A percentile compares a stretch with the other conserved stretches of the same genome.
Evolutionary conservation across 2,888 invertebrate species (phyloP).

Genomic region (Epinotia brunnichana): DNA sequence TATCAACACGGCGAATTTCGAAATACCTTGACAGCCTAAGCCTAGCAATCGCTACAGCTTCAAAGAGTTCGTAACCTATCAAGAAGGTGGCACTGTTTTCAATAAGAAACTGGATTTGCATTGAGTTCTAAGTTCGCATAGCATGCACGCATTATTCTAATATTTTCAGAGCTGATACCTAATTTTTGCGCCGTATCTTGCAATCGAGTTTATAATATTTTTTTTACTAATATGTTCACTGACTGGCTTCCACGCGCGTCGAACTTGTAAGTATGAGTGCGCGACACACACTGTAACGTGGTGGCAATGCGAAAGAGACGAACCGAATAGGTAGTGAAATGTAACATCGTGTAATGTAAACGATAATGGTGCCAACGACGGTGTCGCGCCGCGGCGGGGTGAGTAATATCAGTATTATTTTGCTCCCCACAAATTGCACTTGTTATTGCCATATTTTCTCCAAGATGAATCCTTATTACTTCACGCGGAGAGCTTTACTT

Average conservation of each 20-base stretch:
- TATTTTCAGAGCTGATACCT: no score
- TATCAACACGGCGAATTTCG: no score
- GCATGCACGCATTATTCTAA: no score
- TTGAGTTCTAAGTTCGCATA: no score
- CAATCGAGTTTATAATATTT: no score
- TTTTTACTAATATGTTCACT: background rate
- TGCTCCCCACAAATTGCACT: slow-evolving; percentile 29
- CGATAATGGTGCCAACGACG: background rate
- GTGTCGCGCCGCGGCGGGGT: slow-evolving; percentile 13
- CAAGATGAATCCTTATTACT: slow-evolving; percentile 16
- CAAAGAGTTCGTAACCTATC: no score
- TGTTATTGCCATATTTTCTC: slow-evolving; percentile 16
- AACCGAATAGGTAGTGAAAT: background rate
- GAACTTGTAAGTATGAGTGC: background rate
- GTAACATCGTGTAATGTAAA: slow-evolving; percentile 6
- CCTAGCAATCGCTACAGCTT: no score
- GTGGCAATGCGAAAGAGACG: background rate
- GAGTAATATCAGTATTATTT: slow-evolving; percentile 38
- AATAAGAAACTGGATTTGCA: no score
- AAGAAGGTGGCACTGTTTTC: no score
- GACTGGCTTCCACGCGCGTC: background rate
- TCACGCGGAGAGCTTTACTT: slow-evolving; percentile 19
- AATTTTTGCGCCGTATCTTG: no score
- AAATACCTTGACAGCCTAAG: no score
- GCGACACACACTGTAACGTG: background rate